phyloP scores from a whole-genome alignment of 2,113 vertebrate species.

The Nycticryphes semicollaris region DNA sequence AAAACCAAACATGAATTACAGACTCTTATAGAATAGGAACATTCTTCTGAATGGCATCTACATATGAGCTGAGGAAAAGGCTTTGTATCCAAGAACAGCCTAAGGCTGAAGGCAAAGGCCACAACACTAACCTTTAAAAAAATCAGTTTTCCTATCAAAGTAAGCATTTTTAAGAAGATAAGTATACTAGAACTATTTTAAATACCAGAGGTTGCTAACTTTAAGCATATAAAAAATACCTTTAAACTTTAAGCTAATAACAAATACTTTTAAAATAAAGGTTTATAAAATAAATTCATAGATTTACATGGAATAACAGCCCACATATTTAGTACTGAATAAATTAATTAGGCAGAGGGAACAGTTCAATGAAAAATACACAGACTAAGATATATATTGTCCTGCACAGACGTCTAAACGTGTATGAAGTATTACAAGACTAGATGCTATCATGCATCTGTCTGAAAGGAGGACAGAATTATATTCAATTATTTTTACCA shows the following conservation, averaged over 20 bases:
- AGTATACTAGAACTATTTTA: not conserved
- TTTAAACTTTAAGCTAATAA: not conserved
- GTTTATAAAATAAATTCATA: not conserved
- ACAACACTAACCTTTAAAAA: not conserved
- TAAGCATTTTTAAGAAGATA: not conserved
- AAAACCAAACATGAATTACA: not conserved
- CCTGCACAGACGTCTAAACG: not conserved
- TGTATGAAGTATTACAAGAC: not conserved
- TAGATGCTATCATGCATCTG: not conserved
- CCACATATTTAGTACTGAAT: not conserved
- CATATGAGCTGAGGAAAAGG: not conserved
- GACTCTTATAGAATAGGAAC: not conserved
- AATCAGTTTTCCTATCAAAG: not conserved
- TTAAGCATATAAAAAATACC: not conserved
- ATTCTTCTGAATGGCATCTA: not conserved
- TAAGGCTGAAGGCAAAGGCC: not conserved
- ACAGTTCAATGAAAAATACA: not conserved
- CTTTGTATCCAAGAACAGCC: not conserved
- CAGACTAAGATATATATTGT: not conserved
- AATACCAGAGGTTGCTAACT: not conserved
- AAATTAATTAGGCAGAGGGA: not conserved
- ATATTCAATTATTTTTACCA: not conserved
- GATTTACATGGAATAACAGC: not conserved
- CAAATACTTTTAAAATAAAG: not conserved
- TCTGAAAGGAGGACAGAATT: not conserved